Base-by-base conservation (phyloP, 2,797 vertebrate genomes). In the Peromyscus aztecus region DNA sequence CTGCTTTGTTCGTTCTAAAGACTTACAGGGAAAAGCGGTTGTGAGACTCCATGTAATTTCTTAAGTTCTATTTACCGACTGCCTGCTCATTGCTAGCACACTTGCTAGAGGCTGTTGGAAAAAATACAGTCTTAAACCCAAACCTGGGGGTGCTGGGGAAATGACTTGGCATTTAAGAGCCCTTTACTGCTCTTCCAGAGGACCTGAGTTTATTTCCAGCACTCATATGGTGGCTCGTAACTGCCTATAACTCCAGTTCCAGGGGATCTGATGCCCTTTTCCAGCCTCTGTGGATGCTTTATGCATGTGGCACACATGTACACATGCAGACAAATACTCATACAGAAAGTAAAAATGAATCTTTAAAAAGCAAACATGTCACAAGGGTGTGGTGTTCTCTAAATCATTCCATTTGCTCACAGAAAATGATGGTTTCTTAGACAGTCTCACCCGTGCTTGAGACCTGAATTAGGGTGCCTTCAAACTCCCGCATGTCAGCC, bases 401-500 rank as follows among this genome's bases (percentile, higher is more conserved):
- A 40, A 1, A 8, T 29, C 63, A 24, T 11, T 40, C 43, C 21
- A 0, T 67, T 49, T 27, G 11, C 27, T 81, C 43, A 3, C 14
- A 31, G 86, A 67, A 94, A 71, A 46, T 19, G 24, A 34, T 14
- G 24, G 29, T 24, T 31, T 7, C 19, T 67, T 31, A 34, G n/a
- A 73, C 65, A 67, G 49, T 78, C 67, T 65, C 27, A 3, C 11
- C 34, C 2, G 12, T 13, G 14, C 65, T 9, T 55, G 3, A 96
- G 90, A 43, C 27, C 31, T 52, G 67, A 88, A 57, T 69, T 83
- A 17, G 69, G 29, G 7, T 29, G 27, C 84, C 37, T 65, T 27
- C 40, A 29, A 5, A 4, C 24, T 24, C 6, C 37, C 0, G 0
- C 31, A n/a, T 17, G 49, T 83, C 40, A 65, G 40, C 21, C n/a